These are phyloP conservation scores for Heliconius congener DNA, from an alignment of 1,140 invertebrate genomes.

Conservation along the genomic window DNA sequence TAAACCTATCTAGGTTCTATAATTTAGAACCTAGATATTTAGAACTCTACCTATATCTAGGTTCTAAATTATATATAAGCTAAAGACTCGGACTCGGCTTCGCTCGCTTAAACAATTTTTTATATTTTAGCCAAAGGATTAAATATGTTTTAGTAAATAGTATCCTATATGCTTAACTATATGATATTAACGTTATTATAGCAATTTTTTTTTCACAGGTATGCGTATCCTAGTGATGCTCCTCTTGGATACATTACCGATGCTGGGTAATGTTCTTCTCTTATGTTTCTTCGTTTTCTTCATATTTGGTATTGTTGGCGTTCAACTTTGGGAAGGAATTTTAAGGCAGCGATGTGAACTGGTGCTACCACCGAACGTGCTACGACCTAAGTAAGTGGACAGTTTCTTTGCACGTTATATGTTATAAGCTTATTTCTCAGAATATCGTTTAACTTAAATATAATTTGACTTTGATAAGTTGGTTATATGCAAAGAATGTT, in stretches of 20 bases:
- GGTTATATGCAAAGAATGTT: slow-evolving; percentile 15
- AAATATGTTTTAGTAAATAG: too few species aligned
- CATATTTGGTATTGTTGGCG: slow-evolving; percentile 99
- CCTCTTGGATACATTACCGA: slow-evolving; percentile 98
- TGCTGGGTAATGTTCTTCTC: slow-evolving; percentile 98
- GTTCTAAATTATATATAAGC: background rate
- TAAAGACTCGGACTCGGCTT: background rate
- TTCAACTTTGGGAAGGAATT: slow-evolving; percentile 99
- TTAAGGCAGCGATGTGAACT: slow-evolving; percentile 96
- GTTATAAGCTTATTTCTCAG: slow-evolving; percentile 22
- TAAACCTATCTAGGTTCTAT: background rate
- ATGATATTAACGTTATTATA: too few species aligned
- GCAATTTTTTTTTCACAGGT: slow-evolving; percentile 83
- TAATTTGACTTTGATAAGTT: slow-evolving; percentile 12
- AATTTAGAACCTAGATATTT: too few species aligned
- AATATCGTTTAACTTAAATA: background rate
- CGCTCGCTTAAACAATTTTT: too few species aligned
- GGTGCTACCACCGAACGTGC: slow-evolving; percentile 84
- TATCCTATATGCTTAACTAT: too few species aligned
- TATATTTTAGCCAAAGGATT: too few species aligned
- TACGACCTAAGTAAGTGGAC: slow-evolving; percentile 87
- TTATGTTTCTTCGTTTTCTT: slow-evolving; percentile 99
- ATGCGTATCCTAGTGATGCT: slow-evolving; percentile 99
- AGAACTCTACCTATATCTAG: too few species aligned
- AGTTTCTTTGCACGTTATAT: slow-evolving; percentile 15